These are phyloP conservation scores for Tauraco hartlaubi DNA, from an alignment of 2,797 vertebrate genomes.

Conservation along the genomic window DNA sequence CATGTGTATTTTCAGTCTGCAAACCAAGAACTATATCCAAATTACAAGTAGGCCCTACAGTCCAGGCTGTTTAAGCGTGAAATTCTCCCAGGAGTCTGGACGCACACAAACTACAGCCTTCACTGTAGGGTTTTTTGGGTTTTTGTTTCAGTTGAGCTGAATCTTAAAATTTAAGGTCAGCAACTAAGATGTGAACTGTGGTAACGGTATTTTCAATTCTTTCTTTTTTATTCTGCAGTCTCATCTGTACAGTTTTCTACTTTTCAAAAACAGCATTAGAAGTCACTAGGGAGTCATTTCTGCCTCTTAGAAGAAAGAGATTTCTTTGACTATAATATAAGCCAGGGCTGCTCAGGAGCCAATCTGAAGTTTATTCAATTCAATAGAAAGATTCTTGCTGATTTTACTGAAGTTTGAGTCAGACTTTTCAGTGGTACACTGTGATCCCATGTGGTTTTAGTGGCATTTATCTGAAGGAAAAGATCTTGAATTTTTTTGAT, in stretches of 20 bases:
- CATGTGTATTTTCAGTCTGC: neutral
- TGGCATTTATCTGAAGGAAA: neutral
- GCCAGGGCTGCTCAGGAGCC: neutral
- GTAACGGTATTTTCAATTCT: constrained; percentile 4
- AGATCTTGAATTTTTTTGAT: neutral
- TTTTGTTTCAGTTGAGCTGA: neutral
- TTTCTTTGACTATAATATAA: neutral
- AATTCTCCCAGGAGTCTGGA: neutral
- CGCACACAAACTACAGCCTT: neutral
- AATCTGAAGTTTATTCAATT: constrained; percentile 1
- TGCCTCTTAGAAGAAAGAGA: constrained; percentile 1
- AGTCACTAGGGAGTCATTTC: constrained; percentile 12
- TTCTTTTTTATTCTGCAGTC: neutral
- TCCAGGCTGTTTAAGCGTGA: neutral
- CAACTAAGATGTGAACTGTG: neutral
- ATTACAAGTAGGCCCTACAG: neutral
- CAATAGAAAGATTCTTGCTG: neutral
- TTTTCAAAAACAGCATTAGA: constrained; percentile 36
- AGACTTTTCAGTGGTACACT: neutral
- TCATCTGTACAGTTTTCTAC: neutral
- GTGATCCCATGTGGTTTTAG: neutral
- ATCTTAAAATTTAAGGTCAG: constrained; percentile 30
- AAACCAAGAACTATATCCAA: neutral
- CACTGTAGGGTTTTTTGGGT: neutral
- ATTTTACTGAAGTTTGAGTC: constrained; percentile 8